These are phyloP conservation scores for Macropodus opercularis DNA, from an alignment of 2,797 vertebrate genomes.

Conservation along the genomic window DNA sequence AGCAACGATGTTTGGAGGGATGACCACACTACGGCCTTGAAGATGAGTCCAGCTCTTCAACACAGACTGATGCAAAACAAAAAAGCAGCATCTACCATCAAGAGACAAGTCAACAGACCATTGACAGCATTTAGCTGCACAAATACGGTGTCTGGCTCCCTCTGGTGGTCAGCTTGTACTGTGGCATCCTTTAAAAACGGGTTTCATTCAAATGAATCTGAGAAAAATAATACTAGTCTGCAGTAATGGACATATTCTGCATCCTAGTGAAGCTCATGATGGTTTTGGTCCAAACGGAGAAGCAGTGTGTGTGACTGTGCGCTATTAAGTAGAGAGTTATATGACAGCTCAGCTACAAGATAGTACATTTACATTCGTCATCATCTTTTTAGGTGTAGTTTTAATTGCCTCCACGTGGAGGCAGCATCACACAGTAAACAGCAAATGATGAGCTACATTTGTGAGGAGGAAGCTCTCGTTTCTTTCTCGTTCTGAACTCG, in stretches of 20 bases:
- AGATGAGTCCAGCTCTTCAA: too few relatives aligned
- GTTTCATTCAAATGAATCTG: not conserved
- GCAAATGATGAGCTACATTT: not conserved
- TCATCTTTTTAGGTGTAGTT: too few relatives aligned
- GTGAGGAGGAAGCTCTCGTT: not conserved
- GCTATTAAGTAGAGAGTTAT: not conserved
- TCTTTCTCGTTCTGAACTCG: not conserved
- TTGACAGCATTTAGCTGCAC: fast-evolving
- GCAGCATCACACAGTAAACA: constrained; percentile 44
- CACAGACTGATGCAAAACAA: too few relatives aligned
- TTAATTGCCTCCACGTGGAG: constrained; percentile 33
- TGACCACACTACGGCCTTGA: not conserved
- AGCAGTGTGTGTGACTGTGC: not conserved
- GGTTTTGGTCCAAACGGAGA: not conserved
- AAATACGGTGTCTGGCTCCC: constrained; percentile 58
- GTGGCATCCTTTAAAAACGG: not conserved
- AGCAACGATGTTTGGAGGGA: not conserved
- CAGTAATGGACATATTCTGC: not conserved
- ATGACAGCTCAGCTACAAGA: not conserved
- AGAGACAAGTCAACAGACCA: not conserved
- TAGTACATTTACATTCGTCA: too few relatives aligned
- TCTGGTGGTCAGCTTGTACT: constrained; percentile 39
- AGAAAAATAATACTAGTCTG: not conserved
- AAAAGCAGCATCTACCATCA: too few relatives aligned
- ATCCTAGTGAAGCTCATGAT: not conserved